Base-by-base conservation (phyloP, 2,888 invertebrate genomes). In the Eupithecia dodoneata region DNA sequence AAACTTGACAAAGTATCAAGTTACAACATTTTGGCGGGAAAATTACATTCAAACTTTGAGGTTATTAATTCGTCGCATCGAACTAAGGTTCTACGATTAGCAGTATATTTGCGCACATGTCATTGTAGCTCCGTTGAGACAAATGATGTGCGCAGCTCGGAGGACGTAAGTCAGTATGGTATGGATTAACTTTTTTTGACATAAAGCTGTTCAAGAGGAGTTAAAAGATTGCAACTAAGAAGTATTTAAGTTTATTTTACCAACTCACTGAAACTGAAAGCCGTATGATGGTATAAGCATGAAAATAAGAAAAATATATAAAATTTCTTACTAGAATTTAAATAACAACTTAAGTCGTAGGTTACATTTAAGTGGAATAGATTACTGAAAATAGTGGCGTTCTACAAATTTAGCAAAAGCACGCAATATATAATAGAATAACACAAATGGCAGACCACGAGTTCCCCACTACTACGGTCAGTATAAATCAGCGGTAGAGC, bases 401-500 rank as follows among this genome's bases (percentile, higher is more conserved):
- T 30, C 3, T 63, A 18, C 30, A 4, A 45, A 49, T 47, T 49
- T 18, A 4, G 12, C 18, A 12, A 45, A 69, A 69, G 47, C 18
- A 44, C n/a, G 69, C 69, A 3, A 69, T 69, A 69, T 72, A 74
- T 52, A 74, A 76, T 74, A 72, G 69, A 59, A 42, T 44, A 42
- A 10, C 18, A 70, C 72, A 52, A 52, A 77, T 69, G 63, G 59
- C 67, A 70, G 65, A 72, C 71, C 47, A 45, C 45, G 73, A 47
- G 73, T 71, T 66, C 42, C 10, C 78, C 49, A 71, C 76, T 44
- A 67, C 73, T 44, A 67, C 73, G 75, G 72, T 44, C 67, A 67
- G 69, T 67, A 78, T 78, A 78, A 78, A 76, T 78, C 78, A 78
- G 67, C 69, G 45, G 69, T 71, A 65, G 72, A 74, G 72, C 74